Percentiles rank a stretch among this genome's conserved stretches.
These are phyloP conservation scores for Ceratitis capitata DNA, from an alignment of 1,140 invertebrate genomes.

Conservation along the genomic window DNA sequence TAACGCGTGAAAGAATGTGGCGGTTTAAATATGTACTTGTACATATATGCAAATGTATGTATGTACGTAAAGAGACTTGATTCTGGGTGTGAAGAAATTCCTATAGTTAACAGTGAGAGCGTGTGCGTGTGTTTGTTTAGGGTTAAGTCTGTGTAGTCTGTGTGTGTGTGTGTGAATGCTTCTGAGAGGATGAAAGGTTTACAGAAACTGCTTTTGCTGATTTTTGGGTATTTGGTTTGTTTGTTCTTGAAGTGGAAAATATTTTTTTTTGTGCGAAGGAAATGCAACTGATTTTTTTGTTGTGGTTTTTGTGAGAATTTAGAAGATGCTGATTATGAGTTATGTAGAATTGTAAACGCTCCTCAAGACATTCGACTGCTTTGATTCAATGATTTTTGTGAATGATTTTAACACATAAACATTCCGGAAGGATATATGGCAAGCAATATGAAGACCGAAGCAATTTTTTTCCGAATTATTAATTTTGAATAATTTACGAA, in stretches of 20 bases:
- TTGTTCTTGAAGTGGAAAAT: neutral
- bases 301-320: constrained; percentile 30
- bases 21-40: neutral
- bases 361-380: neutral
- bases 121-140: neutral
- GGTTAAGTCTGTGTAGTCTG: too few relatives aligned
- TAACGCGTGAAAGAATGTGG: neutral
- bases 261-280: neutral
- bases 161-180: too few relatives aligned
- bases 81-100: neutral
- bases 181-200: too few relatives aligned
- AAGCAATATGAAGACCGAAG: neutral
- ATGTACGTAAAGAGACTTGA: neutral
- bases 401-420: neutral
- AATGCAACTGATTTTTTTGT: neutral
- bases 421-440: neutral
- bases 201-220: too few relatives aligned
- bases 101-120: too few relatives aligned
- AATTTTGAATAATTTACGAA: too few relatives aligned
- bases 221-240: neutral
- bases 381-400: neutral
- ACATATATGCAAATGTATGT: neutral
- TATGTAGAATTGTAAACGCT: constrained; percentile 21
- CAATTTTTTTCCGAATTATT: too few relatives aligned
- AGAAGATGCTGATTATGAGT: constrained; percentile 1